Evolutionary conservation across 92 coral and sea anemone genomes (phyloP), one percentile per base, ranked within the genome.

Genomic region (Actinernus sp.): DNA sequence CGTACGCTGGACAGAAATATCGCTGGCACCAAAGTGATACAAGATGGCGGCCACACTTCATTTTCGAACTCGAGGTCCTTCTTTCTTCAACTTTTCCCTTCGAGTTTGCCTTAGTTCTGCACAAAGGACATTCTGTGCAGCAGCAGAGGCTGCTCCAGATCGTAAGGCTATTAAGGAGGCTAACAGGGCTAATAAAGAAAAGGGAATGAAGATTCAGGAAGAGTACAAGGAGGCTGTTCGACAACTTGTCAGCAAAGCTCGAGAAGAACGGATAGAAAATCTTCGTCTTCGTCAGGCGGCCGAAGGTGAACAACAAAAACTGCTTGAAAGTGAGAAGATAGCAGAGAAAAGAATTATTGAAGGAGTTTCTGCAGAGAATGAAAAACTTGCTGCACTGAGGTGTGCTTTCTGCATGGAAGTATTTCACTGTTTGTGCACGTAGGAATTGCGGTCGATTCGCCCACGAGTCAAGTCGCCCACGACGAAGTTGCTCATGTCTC

Each of bases 271-370:
- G 8, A 26, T 79, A 30, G 88, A 86, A 23, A 55, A 85, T 33
- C 77, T 86, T 13, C 61, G 78, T 22, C 66, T 54, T 27, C 69
- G 80, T 31, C 73, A 77, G 27, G 80, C 73, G 2, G 82, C 86
- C 12, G 83, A 85, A 59, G 79, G 83, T 27, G 90, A 85, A 58
- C 90, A 85, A 72, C 88, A 84, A 54, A 86, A 84, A 29, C 84
- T 79, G 27, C 79, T 82, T n/a, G 72, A 76, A 45, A 58, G 74
- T 38, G 96, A 90, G 69, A 65, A 58, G 20, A 58, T 79, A 36
- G 49, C 58, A 21, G 92, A 90, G 41, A 82, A 70, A 48, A 71
- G 86, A 53, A 64, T 90, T 39, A 71, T 90, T 28, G 83, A 86
- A 26, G 87, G 77, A 54, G 73, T 90, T 50, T 70, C 57, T 26